phyloP scores from a whole-genome alignment of 1,140 invertebrate genomes.

The Pentalonia nigronervosa region DNA sequence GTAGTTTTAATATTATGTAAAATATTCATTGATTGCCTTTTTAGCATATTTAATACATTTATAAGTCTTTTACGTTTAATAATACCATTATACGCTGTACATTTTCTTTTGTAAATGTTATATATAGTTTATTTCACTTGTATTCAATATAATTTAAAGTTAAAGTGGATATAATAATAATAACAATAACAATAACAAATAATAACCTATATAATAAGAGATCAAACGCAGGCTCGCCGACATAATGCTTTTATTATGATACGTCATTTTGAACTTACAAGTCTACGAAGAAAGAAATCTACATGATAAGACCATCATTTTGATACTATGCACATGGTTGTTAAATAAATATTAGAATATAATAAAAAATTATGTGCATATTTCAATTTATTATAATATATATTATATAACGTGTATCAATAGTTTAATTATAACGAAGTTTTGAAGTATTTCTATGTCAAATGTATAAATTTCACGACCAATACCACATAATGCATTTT shows the following conservation, averaged over 20 bases:
- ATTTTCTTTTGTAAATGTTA: not conserved
- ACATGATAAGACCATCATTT: not conserved
- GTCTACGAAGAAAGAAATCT: not conserved
- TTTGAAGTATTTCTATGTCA: not conserved
- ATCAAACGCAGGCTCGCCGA: not conserved
- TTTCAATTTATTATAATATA: not conserved
- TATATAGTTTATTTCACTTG: not conserved
- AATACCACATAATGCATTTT: not conserved
- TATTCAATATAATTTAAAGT: not conserved
- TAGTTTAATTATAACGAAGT: not conserved
- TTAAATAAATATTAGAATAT: not conserved
- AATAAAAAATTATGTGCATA: not conserved
- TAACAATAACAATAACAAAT: not conserved
- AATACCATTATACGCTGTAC: not conserved
- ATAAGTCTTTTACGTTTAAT: not conserved
- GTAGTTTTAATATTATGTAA: not conserved
- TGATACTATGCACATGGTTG: not conserved
- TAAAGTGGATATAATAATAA: not conserved
- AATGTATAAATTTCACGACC: not conserved
- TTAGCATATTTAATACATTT: constrained; percentile 1
- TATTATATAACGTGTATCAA: not conserved
- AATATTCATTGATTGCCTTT: not conserved
- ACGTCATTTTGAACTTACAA: not conserved
- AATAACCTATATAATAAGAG: not conserved
- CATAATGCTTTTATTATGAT: not conserved